phyloP scores from a whole-genome alignment of 2,888 invertebrate species.

The Brachylomia viminalis region DNA sequence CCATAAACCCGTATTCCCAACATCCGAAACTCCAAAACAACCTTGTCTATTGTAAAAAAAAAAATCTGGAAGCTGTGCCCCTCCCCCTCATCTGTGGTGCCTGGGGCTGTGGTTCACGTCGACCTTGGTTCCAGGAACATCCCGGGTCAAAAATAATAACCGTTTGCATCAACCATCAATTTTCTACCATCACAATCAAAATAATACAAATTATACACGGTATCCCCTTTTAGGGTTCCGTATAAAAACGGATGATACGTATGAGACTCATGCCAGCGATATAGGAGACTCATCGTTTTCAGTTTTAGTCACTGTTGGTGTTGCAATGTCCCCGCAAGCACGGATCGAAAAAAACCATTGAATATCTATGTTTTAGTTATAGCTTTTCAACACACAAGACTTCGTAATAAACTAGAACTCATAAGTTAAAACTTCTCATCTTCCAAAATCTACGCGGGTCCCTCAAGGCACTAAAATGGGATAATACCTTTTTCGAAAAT shows the following conservation, averaged over 20 bases:
- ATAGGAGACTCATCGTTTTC: background rate
- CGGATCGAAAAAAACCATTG: background rate
- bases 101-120: constrained; percentile 74
- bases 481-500: constrained; percentile 43
- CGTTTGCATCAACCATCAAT: constrained; percentile 80
- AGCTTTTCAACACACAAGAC: background rate
- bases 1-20: constrained; percentile 63
- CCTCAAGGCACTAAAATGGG: background rate
- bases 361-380: background rate
- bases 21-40: constrained; percentile 69
- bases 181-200: constrained; percentile 86
- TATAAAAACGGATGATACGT: constrained; percentile 34
- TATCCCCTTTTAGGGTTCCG: constrained; percentile 72
- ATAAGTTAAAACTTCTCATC: constrained; percentile 3
- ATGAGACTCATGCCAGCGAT: constrained; percentile 19
- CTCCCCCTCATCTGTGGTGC: constrained; percentile 81
- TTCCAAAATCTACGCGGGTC: constrained; percentile 4
- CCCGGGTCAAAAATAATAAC: constrained; percentile 82
- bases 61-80: constrained; percentile 77
- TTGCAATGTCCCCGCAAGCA: background rate
- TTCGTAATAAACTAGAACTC: background rate
- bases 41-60: constrained; percentile 73
- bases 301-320: too few species aligned
- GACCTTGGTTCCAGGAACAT: constrained; percentile 82
- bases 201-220: constrained; percentile 86